Percentiles rank a stretch among this genome's conserved stretches.
These are phyloP conservation scores for Hylyphantes graminicola DNA, from an alignment of 1,140 invertebrate species.

Conservation along the genomic window DNA sequence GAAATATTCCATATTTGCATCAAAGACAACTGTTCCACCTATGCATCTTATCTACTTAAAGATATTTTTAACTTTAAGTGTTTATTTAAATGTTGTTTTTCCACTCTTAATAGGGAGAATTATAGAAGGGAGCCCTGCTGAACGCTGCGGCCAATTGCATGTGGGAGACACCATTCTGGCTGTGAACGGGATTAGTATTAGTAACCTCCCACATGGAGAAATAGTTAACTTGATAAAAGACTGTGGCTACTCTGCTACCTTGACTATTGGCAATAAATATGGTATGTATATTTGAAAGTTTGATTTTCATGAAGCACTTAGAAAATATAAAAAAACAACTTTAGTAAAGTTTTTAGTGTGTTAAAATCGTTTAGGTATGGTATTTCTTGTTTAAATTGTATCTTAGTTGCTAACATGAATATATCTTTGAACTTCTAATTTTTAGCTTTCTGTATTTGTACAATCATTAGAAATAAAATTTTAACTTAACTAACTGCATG, in stretches of 20 bases:
- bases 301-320: not conserved
- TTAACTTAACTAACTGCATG: too few species aligned
- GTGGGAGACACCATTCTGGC: conserved; percentile 96
- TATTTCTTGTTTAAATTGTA: not conserved
- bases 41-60: not conserved
- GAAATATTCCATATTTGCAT: too few species aligned
- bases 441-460: too few species aligned
- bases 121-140: conserved; percentile 94
- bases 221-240: conserved; percentile 94
- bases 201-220: conserved; percentile 93
- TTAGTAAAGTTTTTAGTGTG: not conserved
- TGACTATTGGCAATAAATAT: conserved; percentile 67
- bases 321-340: not conserved
- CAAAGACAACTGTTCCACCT: too few species aligned
- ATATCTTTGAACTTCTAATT: too few species aligned
- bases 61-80: not conserved
- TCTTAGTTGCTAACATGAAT: too few species aligned
- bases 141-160: conserved; percentile 87
- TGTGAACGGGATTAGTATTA: conserved; percentile 93
- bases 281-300: not conserved
- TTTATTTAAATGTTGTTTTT: conserved; percentile 51
- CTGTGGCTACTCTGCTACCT: conserved; percentile 88
- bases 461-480: too few species aligned
- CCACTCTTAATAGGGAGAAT: conserved; percentile 78
- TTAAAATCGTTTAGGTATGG: not conserved